Evolutionary conservation across 37 sponge, comb jelly and placozoan genomes (phyloP), one percentile per base, ranked within the genome.

Genomic region (Ianthella basta): DNA sequence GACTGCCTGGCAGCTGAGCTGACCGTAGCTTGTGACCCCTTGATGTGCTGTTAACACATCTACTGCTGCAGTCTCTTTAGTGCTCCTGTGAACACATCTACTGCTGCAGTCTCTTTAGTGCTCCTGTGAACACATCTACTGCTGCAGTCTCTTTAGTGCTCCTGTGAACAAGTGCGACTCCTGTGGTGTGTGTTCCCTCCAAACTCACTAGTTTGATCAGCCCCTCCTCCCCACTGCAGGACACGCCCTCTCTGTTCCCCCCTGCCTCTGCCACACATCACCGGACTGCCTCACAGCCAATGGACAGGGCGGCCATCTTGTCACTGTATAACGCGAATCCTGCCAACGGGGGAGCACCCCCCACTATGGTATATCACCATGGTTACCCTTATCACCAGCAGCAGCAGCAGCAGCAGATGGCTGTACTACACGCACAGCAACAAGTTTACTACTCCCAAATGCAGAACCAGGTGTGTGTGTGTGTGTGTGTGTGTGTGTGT

Each of bases 231-330:
- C 18, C 4, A n/a, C 40, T 29, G 67, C 25, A 50, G 55, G 36
- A 10, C 83, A 65, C 14, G 24, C 50, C 16, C 21, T 82, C 18
- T 65, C 30, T 0, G 67, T 24, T 65, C 23, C n/a, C 77, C 75
- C 15, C 30, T 41, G 29, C 10, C 6, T 1, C 8, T 39, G 79
- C 5, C n/a, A 53, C 55, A 29, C 16, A 0, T 41, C 25, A 40
- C 13, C 55, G 24, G 55, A 41, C 64, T 12, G 27, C 1, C 2
- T 41, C 78, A 23, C 83, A 65, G 83, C 38, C 67, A 18, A 60
- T 57, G 16, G 83, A 75, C 15, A 92, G 89, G 61, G 89, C 86
- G 57, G 82, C 86, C 75, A 92, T 92, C 54, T 79, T 92, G 87
- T 92, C 93, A 30, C 86, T 92, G 40, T 92, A 88, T 56, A 20